Conservation (phyloP, 2,888 invertebrate species). For the Cerceris rybyensis region DNA sequence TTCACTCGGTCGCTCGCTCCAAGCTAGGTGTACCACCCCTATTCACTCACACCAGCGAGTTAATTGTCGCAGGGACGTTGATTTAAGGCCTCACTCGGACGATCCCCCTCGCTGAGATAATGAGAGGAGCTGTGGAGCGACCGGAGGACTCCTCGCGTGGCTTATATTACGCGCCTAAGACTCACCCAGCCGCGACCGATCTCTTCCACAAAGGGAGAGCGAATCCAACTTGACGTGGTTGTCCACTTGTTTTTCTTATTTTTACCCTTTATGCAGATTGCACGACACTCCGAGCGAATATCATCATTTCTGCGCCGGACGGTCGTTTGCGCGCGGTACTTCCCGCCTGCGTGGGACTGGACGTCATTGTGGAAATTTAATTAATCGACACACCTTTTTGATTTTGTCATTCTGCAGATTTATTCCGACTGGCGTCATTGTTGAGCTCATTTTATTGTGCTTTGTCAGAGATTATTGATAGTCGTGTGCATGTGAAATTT, state of each 20-base stretch:
- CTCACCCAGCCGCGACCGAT: conserved; percentile 32
- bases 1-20: conserved; percentile 71
- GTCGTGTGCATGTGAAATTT: no score
- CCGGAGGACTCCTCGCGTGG: conserved; percentile 45
- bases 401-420: no score
- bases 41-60: conserved; percentile 70
- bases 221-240: conserved; percentile 10
- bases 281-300: conserved; percentile 2
- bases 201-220: conserved; percentile 21
- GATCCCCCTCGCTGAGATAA: conserved; percentile 64
- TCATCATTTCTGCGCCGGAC: background rate
- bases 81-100: conserved; percentile 63
- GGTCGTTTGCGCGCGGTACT: background rate
- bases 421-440: no score
- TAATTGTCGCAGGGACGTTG: conserved; percentile 73
- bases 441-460: no score
- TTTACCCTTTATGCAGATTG: conserved; percentile 6
- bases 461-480: no score
- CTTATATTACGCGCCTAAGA: conserved; percentile 50
- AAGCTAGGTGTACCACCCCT: conserved; percentile 64
- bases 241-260: background rate
- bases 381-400: no score
- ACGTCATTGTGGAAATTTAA: no score
- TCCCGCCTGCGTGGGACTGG: background rate
- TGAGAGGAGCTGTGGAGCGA: conserved; percentile 52